Conservation (phyloP, 2,113 vertebrate species). For the Clinocottus analis region DNA sequence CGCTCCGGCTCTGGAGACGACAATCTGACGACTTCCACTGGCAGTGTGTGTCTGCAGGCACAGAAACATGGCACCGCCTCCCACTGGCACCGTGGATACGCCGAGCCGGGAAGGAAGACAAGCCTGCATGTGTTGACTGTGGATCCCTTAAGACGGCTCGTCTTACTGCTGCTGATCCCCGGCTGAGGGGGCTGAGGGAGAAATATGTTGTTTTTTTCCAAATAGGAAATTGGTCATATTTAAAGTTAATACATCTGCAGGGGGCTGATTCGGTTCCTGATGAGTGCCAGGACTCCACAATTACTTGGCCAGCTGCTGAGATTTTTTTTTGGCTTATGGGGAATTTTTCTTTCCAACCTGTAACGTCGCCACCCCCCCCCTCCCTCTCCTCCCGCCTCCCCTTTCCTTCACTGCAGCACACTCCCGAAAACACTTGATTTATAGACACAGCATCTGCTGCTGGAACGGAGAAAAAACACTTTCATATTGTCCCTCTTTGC, state of each 20-base stretch:
- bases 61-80: constrained; percentile 50
- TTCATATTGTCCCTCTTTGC: constrained; percentile 4
- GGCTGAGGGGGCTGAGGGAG: constrained; percentile 10
- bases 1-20: constrained; percentile 55
- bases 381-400: too few species aligned
- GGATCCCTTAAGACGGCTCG: constrained; percentile 58
- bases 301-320: constrained; percentile 49
- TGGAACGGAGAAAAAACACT: neutral
- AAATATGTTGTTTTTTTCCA: constrained; percentile 32
- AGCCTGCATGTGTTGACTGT: constrained; percentile 53
- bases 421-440: constrained; percentile 29
- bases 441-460: constrained; percentile 32
- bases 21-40: constrained; percentile 24
- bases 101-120: constrained; percentile 40
- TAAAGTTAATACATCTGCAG: constrained; percentile 47
- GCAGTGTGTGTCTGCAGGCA: constrained; percentile 42
- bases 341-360: constrained; percentile 14
- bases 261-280: constrained; percentile 48
- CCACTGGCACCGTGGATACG: constrained; percentile 42
- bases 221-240: constrained; percentile 41
- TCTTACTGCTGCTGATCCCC: constrained; percentile 56
- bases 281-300: constrained; percentile 23
- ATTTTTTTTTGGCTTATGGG: constrained; percentile 23
- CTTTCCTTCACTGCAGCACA: constrained; percentile 3
- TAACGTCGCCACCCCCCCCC: neutral